Evolutionary conservation across 2,113 vertebrate species (phyloP), one percentile per base, ranked within the genome.

Genomic region (Cavia porcellus): DNA sequence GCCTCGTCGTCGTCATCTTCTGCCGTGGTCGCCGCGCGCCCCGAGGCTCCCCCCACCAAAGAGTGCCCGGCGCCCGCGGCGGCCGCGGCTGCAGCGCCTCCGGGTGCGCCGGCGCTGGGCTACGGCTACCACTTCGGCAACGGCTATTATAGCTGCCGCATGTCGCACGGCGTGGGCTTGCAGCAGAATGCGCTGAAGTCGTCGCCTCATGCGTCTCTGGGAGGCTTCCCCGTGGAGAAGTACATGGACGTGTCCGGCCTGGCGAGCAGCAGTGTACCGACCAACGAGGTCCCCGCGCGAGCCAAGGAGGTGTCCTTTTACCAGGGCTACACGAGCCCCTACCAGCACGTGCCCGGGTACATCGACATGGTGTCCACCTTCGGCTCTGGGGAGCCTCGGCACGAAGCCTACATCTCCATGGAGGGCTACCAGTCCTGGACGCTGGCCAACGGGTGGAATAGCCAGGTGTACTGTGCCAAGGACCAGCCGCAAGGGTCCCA

Each of bases 91-190:
- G 89, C 98, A 59, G 97, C 98, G 13, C 97, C 98, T 2, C 97
- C 98, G 35, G 90, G 98, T 24, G 98, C 98, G 87, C 98, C 99
- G 1, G 98, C 99, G 0, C 98, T 99, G 88, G 98, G 99, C 95
- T 99, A 99, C 94, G 99, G 99, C 92, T 99, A 99, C 98, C 98
- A 99, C 97, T 99, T 99, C 98, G 99, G 99, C 95, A 99, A 99
- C 94, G 99, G 99, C 98, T 99, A 99, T 98, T 99, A 99, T 92
- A 99, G 99, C 98, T 99, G 98, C 98, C 99, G 99, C 96, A 98
- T 99, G 98, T 98, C 99, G 74, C 98, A 99, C 94, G 98, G 98
- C 68, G 98, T 99, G 95, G 99, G 98, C 97, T 98, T 99, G 47
- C 99, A 99, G 97, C 99, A 99, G 74, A 98, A 98, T 94, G 98